Evolutionary conservation across 2,888 invertebrate species (phyloP).

Genomic region (Tolmerus cingulatus): DNA sequence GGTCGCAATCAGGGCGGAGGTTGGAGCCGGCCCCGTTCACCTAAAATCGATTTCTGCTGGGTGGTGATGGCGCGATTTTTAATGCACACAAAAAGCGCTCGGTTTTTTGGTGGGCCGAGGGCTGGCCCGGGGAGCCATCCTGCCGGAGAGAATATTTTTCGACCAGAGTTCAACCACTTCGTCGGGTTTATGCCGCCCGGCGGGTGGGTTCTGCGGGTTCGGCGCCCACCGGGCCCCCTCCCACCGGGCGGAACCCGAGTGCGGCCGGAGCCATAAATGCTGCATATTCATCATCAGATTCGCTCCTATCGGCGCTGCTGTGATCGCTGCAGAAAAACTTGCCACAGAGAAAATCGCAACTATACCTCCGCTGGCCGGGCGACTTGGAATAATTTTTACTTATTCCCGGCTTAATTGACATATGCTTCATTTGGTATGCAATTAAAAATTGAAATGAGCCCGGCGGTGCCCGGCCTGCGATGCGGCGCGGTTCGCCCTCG

Average conservation of each 20-base stretch:
- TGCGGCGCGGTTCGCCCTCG: not conserved
- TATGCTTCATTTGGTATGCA: constrained; percentile 39
- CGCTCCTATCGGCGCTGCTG: not conserved
- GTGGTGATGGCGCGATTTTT: constrained; percentile 41
- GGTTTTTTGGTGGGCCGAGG: not conserved
- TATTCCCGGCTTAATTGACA: constrained; percentile 36
- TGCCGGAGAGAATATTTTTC: constrained; percentile 4
- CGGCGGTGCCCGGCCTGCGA: not conserved
- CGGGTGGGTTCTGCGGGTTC: not conserved
- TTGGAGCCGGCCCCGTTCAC: not conserved
- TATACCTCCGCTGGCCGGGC: constrained; percentile 1
- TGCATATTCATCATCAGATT: constrained; percentile 21
- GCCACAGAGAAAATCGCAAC: not conserved
- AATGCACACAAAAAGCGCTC: constrained; percentile 33
- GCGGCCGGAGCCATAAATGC: constrained; percentile 16
- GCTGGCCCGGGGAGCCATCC: constrained; percentile 1
- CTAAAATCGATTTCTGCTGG: constrained; percentile 38
- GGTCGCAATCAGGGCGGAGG: not conserved
- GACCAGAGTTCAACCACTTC: constrained; percentile 31
- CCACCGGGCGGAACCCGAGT: not conserved
- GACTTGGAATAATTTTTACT: constrained; percentile 38
- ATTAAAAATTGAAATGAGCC: constrained; percentile 38
- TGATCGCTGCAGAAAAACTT: not conserved
- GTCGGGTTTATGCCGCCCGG: not conserved
- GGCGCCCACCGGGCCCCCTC: not conserved